phyloP scores from a whole-genome alignment of 2,888 invertebrate genomes.

The Ormyrus thymus region DNA sequence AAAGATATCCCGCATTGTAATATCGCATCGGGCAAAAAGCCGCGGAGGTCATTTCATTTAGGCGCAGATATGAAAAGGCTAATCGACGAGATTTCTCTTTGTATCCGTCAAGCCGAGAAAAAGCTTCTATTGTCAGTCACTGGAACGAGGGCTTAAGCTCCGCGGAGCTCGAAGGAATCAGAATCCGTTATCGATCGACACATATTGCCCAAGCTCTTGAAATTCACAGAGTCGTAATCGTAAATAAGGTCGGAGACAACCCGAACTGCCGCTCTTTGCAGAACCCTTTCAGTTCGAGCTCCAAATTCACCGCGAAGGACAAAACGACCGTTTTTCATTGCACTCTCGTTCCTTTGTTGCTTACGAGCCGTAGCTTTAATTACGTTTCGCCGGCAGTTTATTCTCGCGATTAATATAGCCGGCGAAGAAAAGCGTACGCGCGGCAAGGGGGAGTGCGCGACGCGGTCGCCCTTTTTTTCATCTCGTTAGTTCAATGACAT shows the following conservation, averaged over 20 bases:
- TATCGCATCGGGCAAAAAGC: not conserved
- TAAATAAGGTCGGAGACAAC: constrained; percentile 13
- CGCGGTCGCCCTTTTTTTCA: constrained; percentile 40
- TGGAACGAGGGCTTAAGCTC: constrained; percentile 8
- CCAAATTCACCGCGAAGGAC: too few relatives aligned
- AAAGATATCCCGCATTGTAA: not conserved
- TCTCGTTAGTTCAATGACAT: constrained; percentile 53
- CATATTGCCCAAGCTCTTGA: constrained; percentile 6
- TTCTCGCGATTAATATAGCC: not conserved
- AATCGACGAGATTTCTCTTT: not conserved
- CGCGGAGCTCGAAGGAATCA: constrained; percentile 2
- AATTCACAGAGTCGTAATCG: not conserved
- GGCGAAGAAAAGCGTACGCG: not conserved
- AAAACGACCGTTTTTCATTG: too few relatives aligned
- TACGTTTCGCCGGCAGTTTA: not conserved
- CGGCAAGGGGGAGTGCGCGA: constrained; percentile 18
- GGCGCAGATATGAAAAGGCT: not conserved
- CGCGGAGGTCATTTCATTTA: not conserved
- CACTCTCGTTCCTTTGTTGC: not conserved
- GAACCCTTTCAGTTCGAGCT: too few relatives aligned
- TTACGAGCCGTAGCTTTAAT: not conserved
- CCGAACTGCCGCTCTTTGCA: too few relatives aligned
- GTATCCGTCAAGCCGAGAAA: not conserved
- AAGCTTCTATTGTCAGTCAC: constrained; percentile 2
- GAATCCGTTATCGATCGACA: constrained; percentile 21